phyloP scores from a whole-genome alignment of 2,797 vertebrate genomes.

The Xerus rutilus region DNA sequence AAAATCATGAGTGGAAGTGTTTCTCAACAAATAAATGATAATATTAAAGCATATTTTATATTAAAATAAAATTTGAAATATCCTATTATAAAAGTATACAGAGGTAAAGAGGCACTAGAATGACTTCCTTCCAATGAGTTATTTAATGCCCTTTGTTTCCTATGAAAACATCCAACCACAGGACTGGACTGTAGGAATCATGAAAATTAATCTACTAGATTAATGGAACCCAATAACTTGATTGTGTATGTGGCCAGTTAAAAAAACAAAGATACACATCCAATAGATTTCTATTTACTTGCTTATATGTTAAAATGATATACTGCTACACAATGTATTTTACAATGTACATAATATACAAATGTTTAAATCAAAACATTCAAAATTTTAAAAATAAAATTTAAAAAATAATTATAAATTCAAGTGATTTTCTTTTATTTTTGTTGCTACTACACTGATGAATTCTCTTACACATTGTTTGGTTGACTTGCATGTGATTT shows the following conservation, averaged over 20 bases:
- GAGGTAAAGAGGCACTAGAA: not conserved
- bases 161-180: not conserved
- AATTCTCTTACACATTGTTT: not conserved
- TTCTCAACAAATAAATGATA: not conserved
- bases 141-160: not conserved
- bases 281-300: slow-evolving; percentile 20
- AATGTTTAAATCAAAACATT: not conserved
- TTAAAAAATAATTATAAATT: not conserved
- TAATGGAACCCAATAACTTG: not conserved
- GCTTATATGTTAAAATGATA: not conserved
- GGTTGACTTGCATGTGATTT: not conserved
- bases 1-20: not conserved
- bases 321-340: not conserved
- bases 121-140: not conserved
- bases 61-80: too few relatives aligned
- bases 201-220: not conserved
- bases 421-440: not conserved
- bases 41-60: not conserved
- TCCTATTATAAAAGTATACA: not conserved
- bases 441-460: not conserved
- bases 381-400: not conserved
- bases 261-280: not conserved
- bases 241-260: not conserved
- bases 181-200: not conserved
- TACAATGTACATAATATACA: not conserved